Evolutionary conservation across 2,113 vertebrate species (phyloP), one percentile per base, ranked within the genome.

Genomic region (Machaerirhynchus nigripectus): DNA sequence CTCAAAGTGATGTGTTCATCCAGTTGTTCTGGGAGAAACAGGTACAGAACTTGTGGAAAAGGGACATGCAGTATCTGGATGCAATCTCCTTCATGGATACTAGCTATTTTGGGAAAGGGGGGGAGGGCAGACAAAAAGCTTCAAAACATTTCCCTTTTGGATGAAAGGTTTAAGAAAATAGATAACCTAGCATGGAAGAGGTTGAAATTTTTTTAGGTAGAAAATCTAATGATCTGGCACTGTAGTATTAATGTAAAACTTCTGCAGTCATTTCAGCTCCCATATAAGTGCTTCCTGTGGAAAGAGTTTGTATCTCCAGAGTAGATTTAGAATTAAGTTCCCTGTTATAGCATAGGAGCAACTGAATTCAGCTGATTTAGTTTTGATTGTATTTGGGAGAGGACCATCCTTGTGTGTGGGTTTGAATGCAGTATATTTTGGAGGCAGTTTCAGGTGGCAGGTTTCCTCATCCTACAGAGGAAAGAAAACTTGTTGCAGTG

Each of bases 391-490:
- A 20, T 33, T 22, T 90, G 31, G 20, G n/a, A 74, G 24, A 40
- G 7, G 11, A 39, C 19, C 0, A 1, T 28, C 23, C 13, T 21
- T 22, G 20, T n/a, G 8, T 18, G 1, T 35, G 15, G 8, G 13
- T 47, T 40, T 74, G 49, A 68, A 74, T 37, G 18, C 27, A 49
- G 12, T 42, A 3, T 53, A 10, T 78, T 77, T 57, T 63, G 33
- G 13, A 73, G 21, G 16, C 30, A 14, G 23, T 37, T 80, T 56
- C 15, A 21, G 24, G n/a, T 47, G n/a, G 4, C 52, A 39, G 56
- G n/a, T 30, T 46, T n/a, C n/a, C n/a, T n/a, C n/a, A n/a, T n/a
- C n/a, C 26, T 57, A 20, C 28, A 33, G 26, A 33, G 53, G 16
- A 20, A 49, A 53, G 28, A 12, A 21, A 21, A 44, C 14, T 7